These are phyloP conservation scores for Parus major DNA, from an alignment of 2,113 vertebrate species.

Conservation along the genomic window DNA sequence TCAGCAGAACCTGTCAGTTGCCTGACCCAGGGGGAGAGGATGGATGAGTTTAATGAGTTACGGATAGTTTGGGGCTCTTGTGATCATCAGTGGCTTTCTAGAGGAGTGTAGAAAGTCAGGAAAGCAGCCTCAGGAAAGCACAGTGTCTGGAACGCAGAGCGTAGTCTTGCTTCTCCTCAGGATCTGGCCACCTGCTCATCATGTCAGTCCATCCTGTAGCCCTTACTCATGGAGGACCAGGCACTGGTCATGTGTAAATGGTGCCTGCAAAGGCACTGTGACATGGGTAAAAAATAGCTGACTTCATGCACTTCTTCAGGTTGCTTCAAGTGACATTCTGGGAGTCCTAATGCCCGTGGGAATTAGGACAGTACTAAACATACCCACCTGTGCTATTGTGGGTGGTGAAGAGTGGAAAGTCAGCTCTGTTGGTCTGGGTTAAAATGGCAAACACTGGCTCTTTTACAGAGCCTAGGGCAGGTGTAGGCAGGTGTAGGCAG, in stretches of 20 bases:
- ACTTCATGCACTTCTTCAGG: background rate
- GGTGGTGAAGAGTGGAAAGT: background rate
- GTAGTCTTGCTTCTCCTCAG: background rate
- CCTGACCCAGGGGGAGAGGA: background rate
- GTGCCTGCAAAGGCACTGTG: background rate
- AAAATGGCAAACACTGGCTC: background rate
- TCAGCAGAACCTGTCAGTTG: background rate
- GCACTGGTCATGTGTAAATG: background rate
- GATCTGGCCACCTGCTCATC: background rate
- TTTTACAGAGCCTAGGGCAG: background rate
- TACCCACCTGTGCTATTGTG: background rate
- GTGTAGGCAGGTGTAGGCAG: background rate
- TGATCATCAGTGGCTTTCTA: background rate
- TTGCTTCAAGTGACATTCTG: background rate
- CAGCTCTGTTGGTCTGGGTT: rapidly evolving
- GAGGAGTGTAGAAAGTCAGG: background rate
- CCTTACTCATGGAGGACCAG: background rate
- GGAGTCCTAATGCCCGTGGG: background rate
- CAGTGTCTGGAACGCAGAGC: background rate
- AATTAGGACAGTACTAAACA: background rate
- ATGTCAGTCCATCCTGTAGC: rapidly evolving
- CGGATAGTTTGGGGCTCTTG: background rate
- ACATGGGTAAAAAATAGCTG: background rate
- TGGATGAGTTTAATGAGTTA: background rate
- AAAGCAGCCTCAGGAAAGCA: background rate